These are phyloP conservation scores for Willisornis vidua DNA, from an alignment of 2,113 vertebrate genomes.

Conservation along the genomic window DNA sequence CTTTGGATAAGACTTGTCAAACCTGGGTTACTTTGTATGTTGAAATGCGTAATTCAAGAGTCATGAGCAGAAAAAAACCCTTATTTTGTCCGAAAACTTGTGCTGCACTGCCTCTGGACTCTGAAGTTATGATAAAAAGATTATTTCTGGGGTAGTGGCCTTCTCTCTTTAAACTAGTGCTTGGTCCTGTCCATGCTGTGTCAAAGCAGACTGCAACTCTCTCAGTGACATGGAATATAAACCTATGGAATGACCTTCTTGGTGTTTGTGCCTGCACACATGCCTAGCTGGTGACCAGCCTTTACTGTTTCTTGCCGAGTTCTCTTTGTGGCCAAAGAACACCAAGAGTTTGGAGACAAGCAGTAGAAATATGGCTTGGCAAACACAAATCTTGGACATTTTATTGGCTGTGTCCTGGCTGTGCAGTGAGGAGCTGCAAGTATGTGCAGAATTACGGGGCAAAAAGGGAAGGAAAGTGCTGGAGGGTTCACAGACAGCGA, in stretches of 20 bases:
- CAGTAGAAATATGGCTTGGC: not conserved
- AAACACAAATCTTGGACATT: not conserved
- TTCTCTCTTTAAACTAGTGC: not conserved
- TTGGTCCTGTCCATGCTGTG: not conserved
- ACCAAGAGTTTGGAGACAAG: not conserved
- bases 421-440: not conserved
- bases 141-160: not conserved
- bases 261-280: not conserved
- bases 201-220: not conserved
- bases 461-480: not conserved
- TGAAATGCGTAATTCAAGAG: not conserved
- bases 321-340: not conserved
- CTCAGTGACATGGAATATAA: not conserved
- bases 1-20: not conserved
- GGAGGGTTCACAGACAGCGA: not conserved
- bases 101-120: not conserved
- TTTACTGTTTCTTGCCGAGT: not conserved
- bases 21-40: not conserved
- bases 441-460: not conserved
- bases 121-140: not conserved
- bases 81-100: not conserved
- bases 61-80: fast-evolving
- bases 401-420: not conserved
- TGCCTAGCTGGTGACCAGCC: not conserved
- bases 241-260: not conserved